These are phyloP conservation scores for Girardia tigrina DNA, from an alignment of 2,888 invertebrate genomes.

Conservation along the genomic window DNA sequence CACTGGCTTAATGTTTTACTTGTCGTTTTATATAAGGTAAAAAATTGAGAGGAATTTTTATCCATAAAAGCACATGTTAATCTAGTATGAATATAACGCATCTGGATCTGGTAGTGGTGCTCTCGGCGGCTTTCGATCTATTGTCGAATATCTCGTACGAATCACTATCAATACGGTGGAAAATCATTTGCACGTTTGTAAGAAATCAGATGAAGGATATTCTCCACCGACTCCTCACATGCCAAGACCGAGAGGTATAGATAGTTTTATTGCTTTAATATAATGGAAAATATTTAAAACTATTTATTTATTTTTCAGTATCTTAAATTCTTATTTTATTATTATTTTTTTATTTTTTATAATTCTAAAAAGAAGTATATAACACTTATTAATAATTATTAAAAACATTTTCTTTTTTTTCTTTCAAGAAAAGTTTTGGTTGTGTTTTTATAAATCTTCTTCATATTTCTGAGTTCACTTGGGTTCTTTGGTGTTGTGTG, in stretches of 20 bases:
- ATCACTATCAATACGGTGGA: slow-evolving; percentile 81
- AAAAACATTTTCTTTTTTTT: too few species aligned
- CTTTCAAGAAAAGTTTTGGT: too few species aligned
- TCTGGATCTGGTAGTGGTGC: slow-evolving; percentile 21
- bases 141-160: slow-evolving; percentile 63
- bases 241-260: slow-evolving; percentile 46
- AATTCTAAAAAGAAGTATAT: too few species aligned
- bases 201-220: slow-evolving; percentile 51
- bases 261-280: too few species aligned
- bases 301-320: too few species aligned
- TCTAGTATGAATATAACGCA: slow-evolving; percentile 34
- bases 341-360: too few species aligned
- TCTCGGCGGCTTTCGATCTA: slow-evolving; percentile 38
- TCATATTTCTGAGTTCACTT: too few species aligned
- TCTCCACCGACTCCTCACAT: slow-evolving; percentile 45
- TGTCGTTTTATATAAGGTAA: slow-evolving; percentile 83
- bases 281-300: too few species aligned
- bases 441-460: too few species aligned
- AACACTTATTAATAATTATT: too few species aligned
- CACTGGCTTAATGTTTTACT: slow-evolving; percentile 84
- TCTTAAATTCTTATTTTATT: too few species aligned
- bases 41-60: background rate
- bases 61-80: background rate
- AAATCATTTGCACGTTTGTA: slow-evolving; percentile 76
- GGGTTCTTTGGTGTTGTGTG: too few species aligned